Evolutionary conservation across 2,113 vertebrate species (phyloP).

Genomic region (Semicossyphus pulcher): DNA sequence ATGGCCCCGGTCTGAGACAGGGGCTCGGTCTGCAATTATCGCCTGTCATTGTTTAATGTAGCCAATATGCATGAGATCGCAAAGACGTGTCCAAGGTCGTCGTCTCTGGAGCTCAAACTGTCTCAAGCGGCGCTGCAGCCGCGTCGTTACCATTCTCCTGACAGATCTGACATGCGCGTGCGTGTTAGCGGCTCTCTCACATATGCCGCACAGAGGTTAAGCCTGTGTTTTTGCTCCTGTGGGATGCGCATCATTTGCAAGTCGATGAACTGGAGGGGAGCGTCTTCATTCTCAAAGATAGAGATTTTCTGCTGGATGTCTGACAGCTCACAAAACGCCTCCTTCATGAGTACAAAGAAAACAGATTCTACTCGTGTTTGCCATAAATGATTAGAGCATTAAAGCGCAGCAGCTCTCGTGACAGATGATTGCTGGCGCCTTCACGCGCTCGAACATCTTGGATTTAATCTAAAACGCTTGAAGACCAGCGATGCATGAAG

Average conservation of each 20-base stretch:
- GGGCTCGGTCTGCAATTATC: constrained; percentile 47
- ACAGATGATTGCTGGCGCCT: constrained; percentile 20
- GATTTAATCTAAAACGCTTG: constrained; percentile 1
- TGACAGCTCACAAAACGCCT: constrained; percentile 38
- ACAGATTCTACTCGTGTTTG: not conserved
- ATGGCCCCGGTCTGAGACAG: constrained; percentile 11
- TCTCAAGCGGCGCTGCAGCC: constrained; percentile 14
- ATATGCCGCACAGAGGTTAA: constrained; percentile 32
- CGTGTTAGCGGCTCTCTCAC: constrained; percentile 40
- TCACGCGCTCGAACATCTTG: constrained; percentile 5
- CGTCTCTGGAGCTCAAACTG: constrained; percentile 38
- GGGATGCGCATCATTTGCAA: constrained; percentile 65
- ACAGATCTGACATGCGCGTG: constrained; percentile 49
- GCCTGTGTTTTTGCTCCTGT: not conserved
- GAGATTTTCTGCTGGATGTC: constrained; percentile 24
- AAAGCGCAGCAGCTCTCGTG: constrained; percentile 18
- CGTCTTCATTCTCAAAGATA: constrained; percentile 45
- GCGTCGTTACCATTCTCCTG: constrained; percentile 51
- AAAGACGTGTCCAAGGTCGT: constrained; percentile 49
- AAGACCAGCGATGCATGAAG: constrained; percentile 4
- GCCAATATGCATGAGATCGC: constrained; percentile 52
- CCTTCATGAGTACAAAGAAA: not conserved
- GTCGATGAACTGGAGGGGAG: constrained; percentile 50
- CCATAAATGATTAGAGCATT: constrained; percentile 39
- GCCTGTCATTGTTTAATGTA: constrained; percentile 48